Evolutionary conservation across 2,797 vertebrate species (phyloP), one percentile per base, ranked within the genome.

Genomic region (Tarsius wallacei): DNA sequence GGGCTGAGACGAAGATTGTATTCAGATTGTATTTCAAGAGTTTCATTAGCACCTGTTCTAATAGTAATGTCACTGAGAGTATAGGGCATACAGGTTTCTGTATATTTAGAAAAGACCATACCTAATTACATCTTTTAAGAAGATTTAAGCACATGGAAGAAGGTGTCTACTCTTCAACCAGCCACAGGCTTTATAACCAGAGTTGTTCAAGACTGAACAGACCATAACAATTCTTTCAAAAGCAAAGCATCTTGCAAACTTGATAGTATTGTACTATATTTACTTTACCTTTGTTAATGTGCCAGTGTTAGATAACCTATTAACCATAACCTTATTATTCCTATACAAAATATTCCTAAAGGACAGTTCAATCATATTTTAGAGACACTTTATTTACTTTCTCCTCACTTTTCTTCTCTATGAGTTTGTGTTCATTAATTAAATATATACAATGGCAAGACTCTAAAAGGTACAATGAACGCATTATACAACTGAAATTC

Each of bases 331-430:
- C 97, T 96, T 64, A 97, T 78, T 96, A 97, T 98, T 96, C 96
- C 95, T 84, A 96, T 97, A 94, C 94, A 98, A 97, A 98, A 94
- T 95, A 90, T 95, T 95, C 89, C 97, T 57, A 49, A 68, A 98
- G 93, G 95, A 98, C 93, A 98, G 98, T 97, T 97, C 97, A 97
- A 98, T 97, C 95, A 85, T 92, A 97, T 97, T 96, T 95, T 98
- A 90, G 82, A 66, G 88, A 63, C 73, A 17, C 16, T 97, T 97
- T 96, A 97, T 98, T 98, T 97, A 88, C 82, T 86, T 95, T 96
- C 55, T 73, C 59, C 49, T 89, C 70, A 21, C 81, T 63, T 96
- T 87, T 71, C 70, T 80, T 28, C 81, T 87, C 4, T 96, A 95
- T 70, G 70, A 80, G 76, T 70, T 53, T 89, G 5, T 2, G 59